phyloP scores from a whole-genome alignment of 2,113 vertebrate genomes.

The Tachysurus fulvidraco region DNA sequence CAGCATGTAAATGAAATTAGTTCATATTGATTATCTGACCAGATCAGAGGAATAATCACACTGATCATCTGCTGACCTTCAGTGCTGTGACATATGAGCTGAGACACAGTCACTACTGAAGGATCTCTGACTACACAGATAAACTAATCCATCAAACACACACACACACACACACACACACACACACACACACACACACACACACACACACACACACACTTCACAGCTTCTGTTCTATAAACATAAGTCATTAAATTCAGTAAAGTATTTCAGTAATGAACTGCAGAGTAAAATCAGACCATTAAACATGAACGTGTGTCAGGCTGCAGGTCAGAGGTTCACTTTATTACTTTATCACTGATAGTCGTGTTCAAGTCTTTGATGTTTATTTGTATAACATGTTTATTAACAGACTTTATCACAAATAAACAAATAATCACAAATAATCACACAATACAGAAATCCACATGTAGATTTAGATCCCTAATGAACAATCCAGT shows the following conservation, averaged over 20 bases:
- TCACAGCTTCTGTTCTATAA: not conserved
- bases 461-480: not conserved
- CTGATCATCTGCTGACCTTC: constrained; percentile 27
- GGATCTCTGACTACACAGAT: not conserved
- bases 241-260: not conserved
- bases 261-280: not conserved
- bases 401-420: not conserved
- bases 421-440: too few species aligned
- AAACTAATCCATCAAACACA: not conserved
- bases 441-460: not conserved
- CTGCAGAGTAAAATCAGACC: not conserved
- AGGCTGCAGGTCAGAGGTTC: not conserved
- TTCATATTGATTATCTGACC: constrained; percentile 30
- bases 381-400: not conserved
- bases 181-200: constrained; percentile 27
- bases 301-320: not conserved
- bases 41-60: constrained; percentile 15
- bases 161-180: not conserved
- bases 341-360: not conserved
- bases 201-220: constrained; percentile 27
- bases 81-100: constrained; percentile 4
- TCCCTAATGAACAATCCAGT: not conserved
- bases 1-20: constrained; percentile 2
- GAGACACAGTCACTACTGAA: not conserved
- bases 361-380: not conserved